These are phyloP conservation scores for Sebastiscus albofasciatus DNA, from an alignment of 2,797 vertebrate genomes.

Conservation along the genomic window DNA sequence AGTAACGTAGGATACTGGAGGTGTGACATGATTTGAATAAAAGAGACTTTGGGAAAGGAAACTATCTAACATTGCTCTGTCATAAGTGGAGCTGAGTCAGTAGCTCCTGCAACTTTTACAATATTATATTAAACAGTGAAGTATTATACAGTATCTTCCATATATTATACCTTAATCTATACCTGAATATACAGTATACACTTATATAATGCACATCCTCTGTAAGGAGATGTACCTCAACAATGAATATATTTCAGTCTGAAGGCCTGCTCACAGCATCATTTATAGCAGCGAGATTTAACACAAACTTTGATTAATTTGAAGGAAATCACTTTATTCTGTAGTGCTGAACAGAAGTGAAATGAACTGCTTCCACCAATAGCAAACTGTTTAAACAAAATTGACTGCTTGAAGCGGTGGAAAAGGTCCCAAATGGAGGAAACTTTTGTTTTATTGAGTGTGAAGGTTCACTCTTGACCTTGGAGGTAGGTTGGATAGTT, in stretches of 20 bases:
- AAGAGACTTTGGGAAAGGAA: slow-evolving; percentile 45
- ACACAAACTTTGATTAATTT: neutral
- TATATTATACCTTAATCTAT: neutral
- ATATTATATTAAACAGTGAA: neutral
- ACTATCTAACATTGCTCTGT: slow-evolving; percentile 26
- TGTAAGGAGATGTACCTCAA: neutral
- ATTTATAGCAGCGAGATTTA: neutral
- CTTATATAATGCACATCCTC: neutral
- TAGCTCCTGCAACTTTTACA: neutral
- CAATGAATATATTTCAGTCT: neutral
- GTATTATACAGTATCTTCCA: neutral
- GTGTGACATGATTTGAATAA: slow-evolving; percentile 62
- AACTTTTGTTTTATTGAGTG: neutral
- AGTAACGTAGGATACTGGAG: slow-evolving; percentile 65
- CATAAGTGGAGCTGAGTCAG: slow-evolving; percentile 32
- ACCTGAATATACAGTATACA: no score
- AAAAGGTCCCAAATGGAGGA: neutral
- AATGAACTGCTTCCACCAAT: neutral
- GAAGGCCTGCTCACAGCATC: neutral
- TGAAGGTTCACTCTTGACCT: neutral
- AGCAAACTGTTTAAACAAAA: neutral
- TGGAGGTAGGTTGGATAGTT: neutral
- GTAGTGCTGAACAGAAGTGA: neutral
- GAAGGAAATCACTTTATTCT: neutral
- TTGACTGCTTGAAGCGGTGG: neutral